Base-by-base conservation (phyloP, 2,888 invertebrate species). In the Parnassius orleans region DNA sequence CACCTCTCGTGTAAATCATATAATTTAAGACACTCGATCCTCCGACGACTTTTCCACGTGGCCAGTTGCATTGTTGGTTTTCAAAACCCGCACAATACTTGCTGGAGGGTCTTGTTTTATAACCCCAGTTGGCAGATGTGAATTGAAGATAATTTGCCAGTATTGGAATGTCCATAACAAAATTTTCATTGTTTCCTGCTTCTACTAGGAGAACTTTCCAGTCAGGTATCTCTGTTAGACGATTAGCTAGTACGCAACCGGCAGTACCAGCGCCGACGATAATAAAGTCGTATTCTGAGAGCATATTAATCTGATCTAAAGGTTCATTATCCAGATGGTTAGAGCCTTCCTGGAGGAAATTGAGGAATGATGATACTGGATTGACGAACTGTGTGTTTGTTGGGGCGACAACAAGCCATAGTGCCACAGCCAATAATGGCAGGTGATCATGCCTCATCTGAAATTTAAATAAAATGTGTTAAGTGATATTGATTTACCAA, bases 191-290 rank as follows among this genome's bases (percentile, higher is more conserved):
- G 15, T 84, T 84, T 62, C 96, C 96, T 2, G 96, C 96, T 86
- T 96, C 96, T 46, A 96, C 82, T 0, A 96, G 88, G 9, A 96
- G 81, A 0, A 95, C 92, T 66, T 93, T 94, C 93, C 95, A 94
- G 11, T 94, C 86, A 0, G 93, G 91, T 67, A 95, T 92, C 84
- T 96, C 96, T 1, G 94, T 93, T 7, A 97, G 83, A 48, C 96
- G 90, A 65, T 95, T 95, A 0, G 96, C 96, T 9, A 96, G 65
- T 0, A 94, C 93, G 66, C 96, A 95, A 1, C 96, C 96, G 0
- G 96, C 96, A 0, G 96, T 96, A 2, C 96, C 96, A 0, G 95
- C 96, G 1, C 96, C 96, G 3, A 96, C 94, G 15, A 96, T 84
- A 57, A 96, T 94, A 70, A 96, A 97, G 76, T 96, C 96, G 73